phyloP scores from a whole-genome alignment of 1,140 invertebrate genomes.

The Zaprionus gabonicus region DNA sequence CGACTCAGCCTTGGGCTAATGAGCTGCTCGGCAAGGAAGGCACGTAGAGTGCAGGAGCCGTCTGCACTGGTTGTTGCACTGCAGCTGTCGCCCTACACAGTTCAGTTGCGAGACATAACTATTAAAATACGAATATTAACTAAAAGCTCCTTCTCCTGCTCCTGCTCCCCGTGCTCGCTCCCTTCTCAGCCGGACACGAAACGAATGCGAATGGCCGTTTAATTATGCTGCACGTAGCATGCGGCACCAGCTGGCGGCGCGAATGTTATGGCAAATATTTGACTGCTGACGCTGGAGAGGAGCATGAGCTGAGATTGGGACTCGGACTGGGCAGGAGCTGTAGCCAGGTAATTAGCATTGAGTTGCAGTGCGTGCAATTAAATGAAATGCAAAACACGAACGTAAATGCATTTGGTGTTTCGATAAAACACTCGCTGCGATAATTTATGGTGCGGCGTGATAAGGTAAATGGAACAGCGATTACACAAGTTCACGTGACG shows the following conservation, averaged over 20 bases:
- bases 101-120: conserved; percentile 26
- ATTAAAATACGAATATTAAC: conserved; percentile 45
- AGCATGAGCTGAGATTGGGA: neutral
- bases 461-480: conserved; percentile 57
- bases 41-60: conserved; percentile 34
- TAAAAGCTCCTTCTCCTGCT: neutral
- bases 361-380: conserved; percentile 31
- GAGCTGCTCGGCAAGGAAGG: conserved; percentile 20
- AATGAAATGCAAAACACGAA: conserved; percentile 71
- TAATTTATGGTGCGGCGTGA: conserved; percentile 63
- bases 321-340: neutral
- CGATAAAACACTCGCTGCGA: conserved; percentile 31
- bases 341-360: conserved; percentile 28
- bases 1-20: neutral
- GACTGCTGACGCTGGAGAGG: neutral
- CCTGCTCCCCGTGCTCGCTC: neutral
- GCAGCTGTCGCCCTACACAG: conserved; percentile 2
- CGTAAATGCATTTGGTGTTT: too few relatives aligned
- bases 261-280: conserved; percentile 64
- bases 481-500: conserved; percentile 49
- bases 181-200: conserved; percentile 41
- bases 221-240: conserved; percentile 63
- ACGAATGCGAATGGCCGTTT: conserved; percentile 63
- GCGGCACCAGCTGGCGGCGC: conserved; percentile 42
- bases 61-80: neutral